These are phyloP conservation scores for Bufo bufo DNA, from an alignment of 2,113 vertebrate species.

Conservation along the genomic window DNA sequence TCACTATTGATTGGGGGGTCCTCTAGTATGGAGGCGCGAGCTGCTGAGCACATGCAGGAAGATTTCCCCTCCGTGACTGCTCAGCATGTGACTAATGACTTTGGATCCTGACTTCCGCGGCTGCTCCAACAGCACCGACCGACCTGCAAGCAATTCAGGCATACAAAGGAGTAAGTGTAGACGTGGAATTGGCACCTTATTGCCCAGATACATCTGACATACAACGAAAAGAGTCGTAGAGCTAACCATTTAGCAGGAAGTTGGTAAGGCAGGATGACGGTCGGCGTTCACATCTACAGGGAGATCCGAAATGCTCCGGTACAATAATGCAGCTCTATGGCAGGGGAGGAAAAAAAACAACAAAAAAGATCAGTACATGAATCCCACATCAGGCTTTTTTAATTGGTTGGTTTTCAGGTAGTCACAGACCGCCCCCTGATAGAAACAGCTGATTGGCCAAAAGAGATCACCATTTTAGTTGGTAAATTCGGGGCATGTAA, in stretches of 20 bases:
- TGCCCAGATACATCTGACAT: background rate
- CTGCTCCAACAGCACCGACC: slow-evolving; percentile 94
- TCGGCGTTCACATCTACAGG: slow-evolving; percentile 94
- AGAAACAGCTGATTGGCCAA: background rate
- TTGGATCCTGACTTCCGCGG: slow-evolving; percentile 98
- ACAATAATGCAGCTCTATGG: slow-evolving; percentile 93
- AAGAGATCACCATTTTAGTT: background rate
- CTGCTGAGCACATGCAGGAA: slow-evolving; percentile 95
- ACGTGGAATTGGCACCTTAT: too few species aligned
- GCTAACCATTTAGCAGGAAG: slow-evolving; percentile 96
- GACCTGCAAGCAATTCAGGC: slow-evolving; percentile 73
- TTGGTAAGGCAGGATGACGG: slow-evolving; percentile 99
- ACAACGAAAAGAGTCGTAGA: background rate
- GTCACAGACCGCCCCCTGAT: background rate
- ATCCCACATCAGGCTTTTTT: too few species aligned
- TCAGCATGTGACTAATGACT: slow-evolving; percentile 98
- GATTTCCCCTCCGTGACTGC: slow-evolving; percentile 96
- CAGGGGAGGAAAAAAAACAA: slow-evolving; percentile 56
- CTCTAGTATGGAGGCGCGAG: slow-evolving; percentile 91
- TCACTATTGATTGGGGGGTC: slow-evolving; percentile 96
- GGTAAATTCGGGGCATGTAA: too few species aligned
- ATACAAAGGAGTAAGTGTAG: background rate
- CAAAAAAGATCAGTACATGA: background rate
- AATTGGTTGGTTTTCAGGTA: background rate
- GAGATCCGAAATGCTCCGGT: slow-evolving; percentile 96